Evolutionary conservation across 2,888 invertebrate genomes (phyloP).

Genomic region (Plebejus melissa): DNA sequence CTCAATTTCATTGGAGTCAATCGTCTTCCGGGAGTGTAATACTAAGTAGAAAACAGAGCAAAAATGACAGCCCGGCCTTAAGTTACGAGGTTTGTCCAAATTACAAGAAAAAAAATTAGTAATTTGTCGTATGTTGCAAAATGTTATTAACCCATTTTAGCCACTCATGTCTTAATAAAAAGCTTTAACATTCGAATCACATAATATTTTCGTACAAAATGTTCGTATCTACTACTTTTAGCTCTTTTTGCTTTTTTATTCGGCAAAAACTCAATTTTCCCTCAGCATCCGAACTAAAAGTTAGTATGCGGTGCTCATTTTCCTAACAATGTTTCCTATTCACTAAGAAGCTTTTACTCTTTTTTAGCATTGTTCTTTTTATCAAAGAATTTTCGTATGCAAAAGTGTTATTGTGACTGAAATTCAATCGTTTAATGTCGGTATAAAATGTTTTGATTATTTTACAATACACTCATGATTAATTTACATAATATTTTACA

Average conservation of each 20-base stretch:
- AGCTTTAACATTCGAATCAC: not conserved
- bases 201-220: not conserved
- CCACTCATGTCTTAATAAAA: not conserved
- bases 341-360: conserved; percentile 26
- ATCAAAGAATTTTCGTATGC: not conserved
- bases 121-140: too few relatives aligned
- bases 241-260: conserved; percentile 11
- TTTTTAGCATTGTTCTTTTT: conserved; percentile 1
- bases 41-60: too few relatives aligned
- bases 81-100: too few relatives aligned
- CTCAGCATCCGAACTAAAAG: conserved; percentile 22
- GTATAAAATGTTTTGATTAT: not conserved
- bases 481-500: too few relatives aligned
- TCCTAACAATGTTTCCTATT: conserved; percentile 32
- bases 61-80: too few relatives aligned
- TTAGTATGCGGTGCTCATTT: conserved; percentile 30
- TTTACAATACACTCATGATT: not conserved
- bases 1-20: too few relatives aligned
- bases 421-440: not conserved
- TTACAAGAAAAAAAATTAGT: too few relatives aligned
- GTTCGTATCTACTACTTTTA: not conserved
- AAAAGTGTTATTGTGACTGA: not conserved
- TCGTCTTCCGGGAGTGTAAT: too few relatives aligned
- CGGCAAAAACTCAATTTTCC: conserved; percentile 15
- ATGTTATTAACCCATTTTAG: too few relatives aligned